Conservation (phyloP, 2,113 vertebrate genomes). For the Myrmecobius fasciatus region DNA sequence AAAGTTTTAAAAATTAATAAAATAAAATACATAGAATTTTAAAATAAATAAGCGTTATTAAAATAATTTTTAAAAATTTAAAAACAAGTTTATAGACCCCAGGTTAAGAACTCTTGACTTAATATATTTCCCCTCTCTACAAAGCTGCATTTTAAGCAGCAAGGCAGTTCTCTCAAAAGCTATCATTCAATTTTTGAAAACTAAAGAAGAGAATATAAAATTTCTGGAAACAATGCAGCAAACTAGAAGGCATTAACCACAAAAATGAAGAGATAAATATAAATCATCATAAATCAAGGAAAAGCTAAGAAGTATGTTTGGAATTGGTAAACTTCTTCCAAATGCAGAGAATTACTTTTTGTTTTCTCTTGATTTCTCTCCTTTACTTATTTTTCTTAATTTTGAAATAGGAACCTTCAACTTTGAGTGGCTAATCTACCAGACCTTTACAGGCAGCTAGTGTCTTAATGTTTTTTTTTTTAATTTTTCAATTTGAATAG, state of each 20-base stretch:
- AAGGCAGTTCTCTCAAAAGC: conserved; percentile 66
- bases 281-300: conserved; percentile 63
- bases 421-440: neutral
- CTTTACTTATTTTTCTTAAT: neutral
- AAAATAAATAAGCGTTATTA: neutral
- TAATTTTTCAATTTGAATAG: conserved; percentile 12
- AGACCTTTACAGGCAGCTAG: neutral
- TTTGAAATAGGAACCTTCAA: neutral
- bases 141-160: conserved; percentile 68
- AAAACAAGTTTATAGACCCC: neutral
- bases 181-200: conserved; percentile 67
- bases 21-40: neutral
- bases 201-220: conserved; percentile 71
- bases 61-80: neutral
- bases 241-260: conserved; percentile 68
- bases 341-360: conserved; percentile 1
- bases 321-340: conserved; percentile 34
- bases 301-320: conserved; percentile 49
- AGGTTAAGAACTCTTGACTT: neutral
- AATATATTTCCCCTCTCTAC: neutral
- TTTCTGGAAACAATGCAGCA: conserved; percentile 49
- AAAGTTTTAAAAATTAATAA: neutral
- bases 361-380: neutral
- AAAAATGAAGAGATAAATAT: conserved; percentile 49
- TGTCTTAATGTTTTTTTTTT: neutral